Evolutionary conservation across 2,888 invertebrate genomes (phyloP), one percentile per base, ranked within the genome.

Genomic region (Lacanobia wlatinum): DNA sequence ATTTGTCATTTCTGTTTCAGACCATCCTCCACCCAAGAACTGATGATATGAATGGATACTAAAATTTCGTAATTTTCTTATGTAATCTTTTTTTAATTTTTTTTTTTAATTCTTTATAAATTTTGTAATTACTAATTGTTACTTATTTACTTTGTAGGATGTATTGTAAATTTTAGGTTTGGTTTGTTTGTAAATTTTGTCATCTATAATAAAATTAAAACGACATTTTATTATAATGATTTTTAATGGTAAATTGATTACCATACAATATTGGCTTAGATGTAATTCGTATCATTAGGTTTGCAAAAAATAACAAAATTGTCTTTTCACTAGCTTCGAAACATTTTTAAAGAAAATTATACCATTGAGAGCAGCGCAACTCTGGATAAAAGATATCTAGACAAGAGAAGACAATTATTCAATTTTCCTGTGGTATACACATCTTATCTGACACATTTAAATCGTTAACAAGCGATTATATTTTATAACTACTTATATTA

Each of bases 191-290:
- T 28, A 2, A 28, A 28, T 28, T 28, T 46, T 67, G 23, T 52
- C 16, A 40, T 50, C 62, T 56, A 43, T 58, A 38, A 21, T 40
- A 59, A 78, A 84, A 83, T 71, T 70, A 87, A 84, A 83, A 66
- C 43, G 12, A 79, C 68, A 70, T 69, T 73, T 80, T 72, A 50
- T 73, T 76, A 68, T 78, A 77, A 78, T 78, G 82, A 83, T 87
- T 85, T 40, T 85, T 86, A 87, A 88, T 92, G 91, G 92, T 90
- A 92, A 90, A 88, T 90, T 86, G 84, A 88, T 90, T 91, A 92
- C 91, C 92, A 78, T 87, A 88, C 88, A 86, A 66, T 80, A 75
- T 86, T 86, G 82, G 82, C 87, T 88, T 90, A 89, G 38, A 79
- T 83, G 77, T 88, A 85, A 84, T 82, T 83, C 74, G 77, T 87